phyloP scores from a whole-genome alignment of 53 echinoderm and acorn worm species.

The Luidia sarsii region DNA sequence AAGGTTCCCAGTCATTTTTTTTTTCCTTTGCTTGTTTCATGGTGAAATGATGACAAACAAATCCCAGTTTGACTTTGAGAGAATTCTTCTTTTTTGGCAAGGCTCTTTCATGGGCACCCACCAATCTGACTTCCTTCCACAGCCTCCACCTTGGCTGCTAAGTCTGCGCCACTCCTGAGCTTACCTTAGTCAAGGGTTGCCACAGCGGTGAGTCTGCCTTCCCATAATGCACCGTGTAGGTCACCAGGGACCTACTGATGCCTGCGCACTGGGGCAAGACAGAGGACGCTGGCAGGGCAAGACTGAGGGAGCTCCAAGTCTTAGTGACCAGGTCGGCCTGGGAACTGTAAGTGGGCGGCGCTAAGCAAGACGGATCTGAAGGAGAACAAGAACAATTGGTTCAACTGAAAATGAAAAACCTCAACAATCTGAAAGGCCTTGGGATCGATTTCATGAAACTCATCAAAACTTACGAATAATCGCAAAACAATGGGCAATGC shows the following conservation, averaged over 20 bases:
- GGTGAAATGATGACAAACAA: too few relatives aligned
- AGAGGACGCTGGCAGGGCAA: conserved; percentile 58
- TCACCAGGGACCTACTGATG: conserved; percentile 60
- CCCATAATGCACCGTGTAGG: conserved; percentile 76
- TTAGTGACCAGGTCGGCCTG: conserved; percentile 27
- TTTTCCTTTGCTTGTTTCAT: too few relatives aligned
- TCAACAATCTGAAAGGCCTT: not conserved
- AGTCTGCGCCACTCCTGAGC: not conserved
- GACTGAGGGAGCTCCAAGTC: conserved; percentile 28
- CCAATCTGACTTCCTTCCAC: too few relatives aligned
- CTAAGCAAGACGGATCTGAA: conserved; percentile 74
- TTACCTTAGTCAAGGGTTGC: conserved; percentile 30
- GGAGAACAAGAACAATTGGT: not conserved
- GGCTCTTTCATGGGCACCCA: too few relatives aligned
- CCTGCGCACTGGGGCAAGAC: conserved; percentile 58
- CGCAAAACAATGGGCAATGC: too few relatives aligned
- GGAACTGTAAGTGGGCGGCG: conserved; percentile 52
- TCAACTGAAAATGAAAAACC: not conserved
- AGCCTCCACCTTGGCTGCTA: not conserved
- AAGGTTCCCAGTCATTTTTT: too few relatives aligned
- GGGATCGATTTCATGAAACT: too few relatives aligned
- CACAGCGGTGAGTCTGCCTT: not conserved
- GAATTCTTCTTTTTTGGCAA: too few relatives aligned
- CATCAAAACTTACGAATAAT: too few relatives aligned
- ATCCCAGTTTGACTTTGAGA: too few relatives aligned